phyloP scores from a whole-genome alignment of 1,140 invertebrate species.

The Hylaeus anthracinus region DNA sequence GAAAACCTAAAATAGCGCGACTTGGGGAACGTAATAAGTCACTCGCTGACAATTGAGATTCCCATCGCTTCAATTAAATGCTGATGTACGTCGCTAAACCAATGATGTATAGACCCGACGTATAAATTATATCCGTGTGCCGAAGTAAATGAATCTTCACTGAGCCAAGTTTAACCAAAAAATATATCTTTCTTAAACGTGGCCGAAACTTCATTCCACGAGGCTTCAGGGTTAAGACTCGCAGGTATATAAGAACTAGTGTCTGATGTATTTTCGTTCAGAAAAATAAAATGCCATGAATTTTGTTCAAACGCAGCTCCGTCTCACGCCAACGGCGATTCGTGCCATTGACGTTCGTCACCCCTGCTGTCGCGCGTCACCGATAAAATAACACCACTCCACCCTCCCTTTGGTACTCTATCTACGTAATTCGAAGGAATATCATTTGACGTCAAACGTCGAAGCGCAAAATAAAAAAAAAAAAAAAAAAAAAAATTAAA shows the following conservation, averaged over 20 bases:
- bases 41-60: background rate
- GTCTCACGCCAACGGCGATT: background rate
- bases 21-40: slow-evolving; percentile 5
- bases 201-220: no score
- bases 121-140: background rate
- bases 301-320: slow-evolving; percentile 1
- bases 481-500: no score
- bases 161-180: background rate
- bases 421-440: background rate
- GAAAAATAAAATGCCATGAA: background rate
- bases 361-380: background rate
- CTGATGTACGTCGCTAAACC: slow-evolving; percentile 14
- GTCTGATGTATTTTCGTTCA: no score
- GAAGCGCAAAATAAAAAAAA: no score
- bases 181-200: background rate
- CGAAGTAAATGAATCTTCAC: background rate
- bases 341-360: slow-evolving; percentile 3
- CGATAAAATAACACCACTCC: slow-evolving; percentile 3
- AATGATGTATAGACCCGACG: background rate
- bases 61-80: slow-evolving; percentile 22
- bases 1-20: background rate
- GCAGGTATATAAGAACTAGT: no score
- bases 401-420: background rate
- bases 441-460: background rate
- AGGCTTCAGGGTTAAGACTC: no score